A percentile compares a stretch with the other conserved stretches of the same genome.
Evolutionary conservation across 1,140 invertebrate genomes (phyloP).

Genomic region (Magallana gigas): DNA sequence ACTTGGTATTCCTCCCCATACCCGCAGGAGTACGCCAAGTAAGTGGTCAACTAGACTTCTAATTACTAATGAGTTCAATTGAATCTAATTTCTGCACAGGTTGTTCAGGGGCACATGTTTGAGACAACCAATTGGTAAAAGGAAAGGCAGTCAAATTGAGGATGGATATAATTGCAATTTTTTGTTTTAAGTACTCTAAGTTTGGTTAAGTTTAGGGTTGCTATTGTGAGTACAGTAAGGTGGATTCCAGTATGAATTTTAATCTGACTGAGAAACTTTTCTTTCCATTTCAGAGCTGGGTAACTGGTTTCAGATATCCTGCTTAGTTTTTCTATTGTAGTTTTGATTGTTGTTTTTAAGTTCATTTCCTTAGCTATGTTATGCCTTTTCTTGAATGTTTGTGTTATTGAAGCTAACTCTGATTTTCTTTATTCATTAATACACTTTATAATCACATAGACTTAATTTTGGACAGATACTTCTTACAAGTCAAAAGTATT

Average conservation of each 20-base stretch:
- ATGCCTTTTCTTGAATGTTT: slow-evolving; percentile 5
- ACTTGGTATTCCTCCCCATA: slow-evolving; percentile 99
- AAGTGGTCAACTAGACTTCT: slow-evolving; percentile 38
- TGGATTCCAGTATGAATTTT: neutral
- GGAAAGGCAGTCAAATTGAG: no score
- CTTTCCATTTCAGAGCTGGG: slow-evolving; percentile 29
- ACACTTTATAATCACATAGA: neutral
- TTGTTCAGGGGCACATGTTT: neutral
- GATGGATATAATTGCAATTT: no score
- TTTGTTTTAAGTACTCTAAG: no score
- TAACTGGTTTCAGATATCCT: slow-evolving; percentile 33
- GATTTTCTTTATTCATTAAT: neutral
- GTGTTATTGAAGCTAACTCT: slow-evolving; percentile 20
- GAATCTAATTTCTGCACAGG: neutral
- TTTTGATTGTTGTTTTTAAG: slow-evolving; percentile 16
- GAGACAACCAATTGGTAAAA: neutral
- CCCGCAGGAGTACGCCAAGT: slow-evolving; percentile 97
- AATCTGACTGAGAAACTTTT: slow-evolving; percentile 3
- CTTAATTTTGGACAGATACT: no score
- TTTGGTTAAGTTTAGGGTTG: no score
- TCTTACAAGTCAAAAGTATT: no score
- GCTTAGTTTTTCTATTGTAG: slow-evolving; percentile 5
- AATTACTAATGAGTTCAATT: neutral
- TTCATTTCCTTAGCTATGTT: neutral
- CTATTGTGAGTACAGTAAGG: no score